phyloP scores from a whole-genome alignment of 30 jellyfish, hydroid and myxozoan genomes.

The Aurelia aurita region DNA sequence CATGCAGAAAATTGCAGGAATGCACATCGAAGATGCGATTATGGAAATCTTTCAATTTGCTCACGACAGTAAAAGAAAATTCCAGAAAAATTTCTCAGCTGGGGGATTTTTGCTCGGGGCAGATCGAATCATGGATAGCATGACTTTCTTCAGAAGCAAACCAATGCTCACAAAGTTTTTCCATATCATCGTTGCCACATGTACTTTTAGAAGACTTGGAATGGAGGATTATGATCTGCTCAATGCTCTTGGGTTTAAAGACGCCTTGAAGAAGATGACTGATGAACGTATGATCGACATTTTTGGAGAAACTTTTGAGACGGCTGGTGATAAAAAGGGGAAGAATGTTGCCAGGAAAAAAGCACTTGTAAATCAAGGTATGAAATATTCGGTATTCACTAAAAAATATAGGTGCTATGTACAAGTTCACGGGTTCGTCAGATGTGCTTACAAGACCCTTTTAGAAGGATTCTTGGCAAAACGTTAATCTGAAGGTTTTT shows the following conservation, averaged over 20 bases:
- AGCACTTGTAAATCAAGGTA: neutral
- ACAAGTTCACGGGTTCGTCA: too few species aligned
- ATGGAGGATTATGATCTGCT: constrained; percentile 67
- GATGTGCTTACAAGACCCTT: too few species aligned
- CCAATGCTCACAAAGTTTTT: constrained; percentile 65
- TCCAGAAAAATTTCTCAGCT: neutral
- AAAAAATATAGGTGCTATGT: too few species aligned
- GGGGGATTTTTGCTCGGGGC: constrained; percentile 15
- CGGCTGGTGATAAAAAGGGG: neutral
- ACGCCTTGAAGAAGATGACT: constrained; percentile 57
- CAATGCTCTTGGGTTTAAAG: constrained; percentile 73
- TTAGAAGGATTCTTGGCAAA: too few species aligned
- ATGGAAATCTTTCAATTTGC: constrained; percentile 35
- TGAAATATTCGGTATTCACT: neutral
- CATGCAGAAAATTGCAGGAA: constrained; percentile 56
- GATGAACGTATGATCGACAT: constrained; percentile 42
- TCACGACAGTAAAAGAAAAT: neutral
- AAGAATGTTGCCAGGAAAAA: neutral
- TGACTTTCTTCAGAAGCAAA: constrained; percentile 39
- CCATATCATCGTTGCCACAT: constrained; percentile 78
- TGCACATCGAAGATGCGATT: constrained; percentile 60
- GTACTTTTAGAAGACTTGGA: constrained; percentile 66
- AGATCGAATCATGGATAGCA: constrained; percentile 11
- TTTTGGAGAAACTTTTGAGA: neutral
- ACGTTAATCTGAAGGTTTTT: too few species aligned